These are phyloP conservation scores for Venusia cambrica DNA, from an alignment of 2,888 invertebrate species.

Conservation along the genomic window DNA sequence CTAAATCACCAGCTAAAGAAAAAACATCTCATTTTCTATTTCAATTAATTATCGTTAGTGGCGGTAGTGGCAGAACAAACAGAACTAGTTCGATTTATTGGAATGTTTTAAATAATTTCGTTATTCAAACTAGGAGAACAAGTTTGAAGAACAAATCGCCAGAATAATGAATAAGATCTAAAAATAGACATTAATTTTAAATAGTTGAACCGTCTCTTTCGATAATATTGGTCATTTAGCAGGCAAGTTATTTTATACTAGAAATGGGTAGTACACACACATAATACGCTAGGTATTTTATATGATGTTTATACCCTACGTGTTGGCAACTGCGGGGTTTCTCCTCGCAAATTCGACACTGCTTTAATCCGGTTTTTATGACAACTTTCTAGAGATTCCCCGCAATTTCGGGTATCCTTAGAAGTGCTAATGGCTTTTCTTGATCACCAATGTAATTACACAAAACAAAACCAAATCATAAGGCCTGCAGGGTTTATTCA, in stretches of 20 bases:
- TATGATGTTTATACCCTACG: constrained; percentile 26
- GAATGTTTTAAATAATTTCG: constrained; percentile 4
- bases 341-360: constrained; percentile 53
- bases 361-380: constrained; percentile 63
- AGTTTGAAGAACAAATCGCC: constrained; percentile 22
- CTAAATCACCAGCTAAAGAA: constrained; percentile 54
- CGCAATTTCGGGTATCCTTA: constrained; percentile 55
- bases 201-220: no score
- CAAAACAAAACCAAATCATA: no score
- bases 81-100: constrained; percentile 8
- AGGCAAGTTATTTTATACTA: no score
- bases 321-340: constrained; percentile 43
- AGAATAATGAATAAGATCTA: constrained; percentile 7
- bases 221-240: no score
- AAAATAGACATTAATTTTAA: no score
- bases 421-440: constrained; percentile 67
- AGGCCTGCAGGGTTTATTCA: no score
- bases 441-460: constrained; percentile 33
- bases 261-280: no score
- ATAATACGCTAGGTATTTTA: constrained; percentile 9
- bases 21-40: constrained; percentile 41
- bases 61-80: constrained; percentile 19
- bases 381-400: constrained; percentile 73
- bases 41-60: constrained; percentile 34
- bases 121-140: constrained; percentile 15